Base-by-base conservation (phyloP, 2,113 vertebrate species). In the Octodon degus region DNA sequence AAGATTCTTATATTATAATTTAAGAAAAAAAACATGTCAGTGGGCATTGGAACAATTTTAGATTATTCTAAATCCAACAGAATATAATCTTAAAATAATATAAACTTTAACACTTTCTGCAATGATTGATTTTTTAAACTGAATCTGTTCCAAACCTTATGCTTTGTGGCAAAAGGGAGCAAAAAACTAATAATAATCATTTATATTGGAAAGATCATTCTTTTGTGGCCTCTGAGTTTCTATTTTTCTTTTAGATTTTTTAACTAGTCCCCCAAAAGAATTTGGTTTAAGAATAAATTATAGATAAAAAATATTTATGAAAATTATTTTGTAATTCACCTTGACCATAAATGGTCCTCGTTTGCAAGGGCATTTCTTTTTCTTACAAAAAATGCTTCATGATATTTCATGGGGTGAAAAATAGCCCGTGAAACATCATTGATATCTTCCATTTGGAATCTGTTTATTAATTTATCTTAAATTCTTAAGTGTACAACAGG, bases 351-450 rank as follows among this genome's bases (percentile, higher is more conserved):
- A 93, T 88, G 65, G 65, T 58, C 27, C 32, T 10, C 63, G 6
- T 79, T 86, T 92, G 9, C 84, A 96, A 58, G 87, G 43, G 55
- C 13, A 32, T 10, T 93, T 85, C n/a, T 93, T 68, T 97, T 50
- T 94, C 20, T 90, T 74, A 96, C 74, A 83, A 82, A 94, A 53
- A 82, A 80, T 91, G n/a, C 40, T 95, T 94, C 34, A 67, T 53
- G 68, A 72, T 79, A 25, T 32, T 97, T 90, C 55, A 89, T 94
- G 62, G 77, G 87, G 77, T 93, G 95, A 97, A 97, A 97, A 94
- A 97, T 83, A 86, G 19, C 43, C 43, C 43, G 6, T 43, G 43
- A 43, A 43, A 43, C 43, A 43, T 43, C 43, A 43, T 43, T 95
- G 17, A 0, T 3, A 2, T 86, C 89, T 65, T 65, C 76, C 88